A percentile compares a stretch with the other conserved stretches of the same genome.
These are phyloP conservation scores for Netta rufina DNA, from an alignment of 2,797 vertebrate genomes.

Conservation along the genomic window DNA sequence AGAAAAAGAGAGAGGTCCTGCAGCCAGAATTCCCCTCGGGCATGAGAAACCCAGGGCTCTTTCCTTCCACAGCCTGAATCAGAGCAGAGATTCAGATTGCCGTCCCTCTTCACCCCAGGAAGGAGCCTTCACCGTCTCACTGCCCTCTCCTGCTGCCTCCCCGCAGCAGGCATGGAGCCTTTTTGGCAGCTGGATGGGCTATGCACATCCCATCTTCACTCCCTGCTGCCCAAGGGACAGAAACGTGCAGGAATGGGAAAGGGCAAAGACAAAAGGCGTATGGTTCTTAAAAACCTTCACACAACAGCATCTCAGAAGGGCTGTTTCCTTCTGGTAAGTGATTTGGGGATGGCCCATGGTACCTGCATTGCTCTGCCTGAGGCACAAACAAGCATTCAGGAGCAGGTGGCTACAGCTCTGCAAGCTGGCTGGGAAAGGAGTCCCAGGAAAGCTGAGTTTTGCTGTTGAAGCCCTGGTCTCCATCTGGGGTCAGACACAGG, in stretches of 20 bases:
- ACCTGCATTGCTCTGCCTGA: background rate
- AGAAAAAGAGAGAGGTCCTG: too few species aligned
- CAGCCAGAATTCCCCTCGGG: background rate
- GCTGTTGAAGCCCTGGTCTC: background rate
- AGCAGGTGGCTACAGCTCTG: background rate
- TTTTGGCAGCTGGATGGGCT: background rate
- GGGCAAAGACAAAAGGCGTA: background rate
- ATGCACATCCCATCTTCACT: background rate
- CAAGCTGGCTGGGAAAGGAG: background rate
- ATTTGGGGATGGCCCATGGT: background rate
- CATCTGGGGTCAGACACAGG: background rate
- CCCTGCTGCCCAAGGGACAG: background rate
- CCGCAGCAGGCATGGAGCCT: background rate
- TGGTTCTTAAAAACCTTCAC: background rate
- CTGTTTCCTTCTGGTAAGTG: background rate
- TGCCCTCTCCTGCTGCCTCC: rapidly evolving
- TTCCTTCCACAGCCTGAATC: background rate
- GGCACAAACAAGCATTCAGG: background rate
- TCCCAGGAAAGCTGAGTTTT: background rate
- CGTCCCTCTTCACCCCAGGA: background rate
- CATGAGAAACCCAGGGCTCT: background rate
- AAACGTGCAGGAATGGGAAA: background rate
- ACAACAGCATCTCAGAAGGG: background rate
- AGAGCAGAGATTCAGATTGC: background rate
- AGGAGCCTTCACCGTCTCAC: background rate